Conservation (phyloP, 2,888 invertebrate genomes). For the Aspidapion aeneum region DNA sequence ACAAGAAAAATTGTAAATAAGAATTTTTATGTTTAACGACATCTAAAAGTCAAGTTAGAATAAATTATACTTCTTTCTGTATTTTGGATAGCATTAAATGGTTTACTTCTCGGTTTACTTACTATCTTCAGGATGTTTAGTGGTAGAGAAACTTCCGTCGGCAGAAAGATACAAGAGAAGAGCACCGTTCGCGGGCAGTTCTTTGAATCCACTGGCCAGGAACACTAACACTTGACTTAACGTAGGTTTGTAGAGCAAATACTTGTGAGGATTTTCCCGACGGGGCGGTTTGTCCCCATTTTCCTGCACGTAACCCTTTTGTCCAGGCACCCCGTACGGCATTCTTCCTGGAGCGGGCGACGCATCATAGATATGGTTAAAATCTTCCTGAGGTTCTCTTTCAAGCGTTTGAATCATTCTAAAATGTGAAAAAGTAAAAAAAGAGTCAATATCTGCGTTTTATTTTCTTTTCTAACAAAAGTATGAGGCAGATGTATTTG, state of each 20-base stretch:
- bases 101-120: no score
- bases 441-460: no score
- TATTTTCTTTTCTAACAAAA: no score
- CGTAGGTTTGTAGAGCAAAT: slow-evolving; percentile 92
- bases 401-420: slow-evolving; percentile 94
- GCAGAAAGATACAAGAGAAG: slow-evolving; percentile 91
- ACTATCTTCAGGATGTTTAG: slow-evolving; percentile 89
- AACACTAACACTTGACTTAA: slow-evolving; percentile 92
- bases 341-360: slow-evolving; percentile 67
- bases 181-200: slow-evolving; percentile 87
- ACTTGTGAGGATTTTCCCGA: slow-evolving; percentile 94
- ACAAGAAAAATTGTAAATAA: no score
- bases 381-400: slow-evolving; percentile 83
- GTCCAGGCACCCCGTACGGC: slow-evolving; percentile 50
- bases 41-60: no score
- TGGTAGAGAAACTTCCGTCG: slow-evolving; percentile 79
- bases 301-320: slow-evolving; percentile 51
- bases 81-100: no score
- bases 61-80: no score
- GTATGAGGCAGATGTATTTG: no score
- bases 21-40: no score
- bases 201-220: slow-evolving; percentile 88
- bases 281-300: slow-evolving; percentile 65
- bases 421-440: background rate
- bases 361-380: slow-evolving; percentile 67